Evolutionary conservation across 2,888 invertebrate species (phyloP), one percentile per base, ranked within the genome.

Genomic region (Heliothis peltigera): DNA sequence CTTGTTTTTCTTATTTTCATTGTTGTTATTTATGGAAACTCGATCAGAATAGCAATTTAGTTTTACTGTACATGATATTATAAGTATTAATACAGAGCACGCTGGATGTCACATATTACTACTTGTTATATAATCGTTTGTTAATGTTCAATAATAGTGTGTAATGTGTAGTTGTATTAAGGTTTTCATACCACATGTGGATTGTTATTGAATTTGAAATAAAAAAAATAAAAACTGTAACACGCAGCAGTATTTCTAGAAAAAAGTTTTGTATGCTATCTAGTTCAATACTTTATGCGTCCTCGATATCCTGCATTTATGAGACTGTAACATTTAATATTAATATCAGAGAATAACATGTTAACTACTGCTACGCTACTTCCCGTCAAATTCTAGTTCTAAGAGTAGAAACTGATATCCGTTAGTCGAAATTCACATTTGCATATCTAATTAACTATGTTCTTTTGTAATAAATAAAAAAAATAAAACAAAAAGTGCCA

Each of bases 301-400:
- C 81, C 76, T 87, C 81, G 78, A 85, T 77, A 75, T 77, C 79
- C 77, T 85, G 88, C 89, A 90, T 89, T 89, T 89, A 87, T 84
- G 77, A 79, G 81, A 79, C 61, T 72, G 62, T 80, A 77, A 77
- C 69, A 70, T 80, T 77, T 71, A 64, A 67, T 77, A 67, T 74
- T 51, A 75, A 67, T 69, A 65, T 71, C 66, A 56, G 51, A 52
- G 61, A 58, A 51, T 47, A 59, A 51, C 62, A 43, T 71, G 47
- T 32, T 68, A 44, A 47, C 15, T 61, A 53, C 47, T 74, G 46
- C 63, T 63, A 54, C 51, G 47, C 58, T 75, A 73, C n/a, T 64
- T 53, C 68, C 52, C 58, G 65, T 80, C 77, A 60, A 39, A 64
- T 65, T 68, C 59, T 79, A 79, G 69, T 70, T 64, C 62, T 74